These are phyloP conservation scores for Chamaetylas fuelleborni DNA, from an alignment of 2,113 vertebrate genomes.

Conservation along the genomic window DNA sequence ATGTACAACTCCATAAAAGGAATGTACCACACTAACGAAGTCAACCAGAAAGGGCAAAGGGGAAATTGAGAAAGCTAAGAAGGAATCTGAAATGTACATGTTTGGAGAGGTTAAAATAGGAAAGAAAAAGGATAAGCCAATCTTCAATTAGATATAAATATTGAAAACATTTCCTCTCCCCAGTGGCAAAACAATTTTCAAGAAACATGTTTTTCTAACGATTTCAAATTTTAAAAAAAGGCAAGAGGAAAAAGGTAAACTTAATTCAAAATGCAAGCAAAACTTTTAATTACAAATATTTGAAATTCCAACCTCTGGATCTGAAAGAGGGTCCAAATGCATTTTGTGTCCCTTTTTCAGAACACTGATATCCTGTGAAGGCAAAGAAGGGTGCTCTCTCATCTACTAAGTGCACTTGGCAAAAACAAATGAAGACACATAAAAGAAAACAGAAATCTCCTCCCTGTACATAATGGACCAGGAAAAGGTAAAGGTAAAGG, in stretches of 20 bases:
- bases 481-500: background rate
- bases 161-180: constrained; percentile 21
- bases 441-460: background rate
- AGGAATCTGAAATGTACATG: constrained; percentile 44
- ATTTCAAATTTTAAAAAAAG: background rate
- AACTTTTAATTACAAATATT: background rate
- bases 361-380: background rate
- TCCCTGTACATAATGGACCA: background rate
- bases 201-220: background rate
- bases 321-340: background rate
- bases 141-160: constrained; percentile 13
- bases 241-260: background rate
- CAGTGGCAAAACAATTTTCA: background rate
- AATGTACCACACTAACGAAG: background rate
- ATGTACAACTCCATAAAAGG: constrained; percentile 41
- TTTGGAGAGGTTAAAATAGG: constrained; percentile 52
- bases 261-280: background rate
- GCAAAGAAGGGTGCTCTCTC: background rate
- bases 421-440: constrained; percentile 14
- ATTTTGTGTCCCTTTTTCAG: background rate
- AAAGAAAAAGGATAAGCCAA: constrained; percentile 25
- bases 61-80: constrained; percentile 19
- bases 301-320: background rate
- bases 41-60: constrained; percentile 40
- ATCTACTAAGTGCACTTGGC: constrained; percentile 14